A percentile compares a stretch with the other conserved stretches of the same genome.
Conservation (phyloP, 1,140 invertebrate species). For the Galendromus occidentalis region DNA sequence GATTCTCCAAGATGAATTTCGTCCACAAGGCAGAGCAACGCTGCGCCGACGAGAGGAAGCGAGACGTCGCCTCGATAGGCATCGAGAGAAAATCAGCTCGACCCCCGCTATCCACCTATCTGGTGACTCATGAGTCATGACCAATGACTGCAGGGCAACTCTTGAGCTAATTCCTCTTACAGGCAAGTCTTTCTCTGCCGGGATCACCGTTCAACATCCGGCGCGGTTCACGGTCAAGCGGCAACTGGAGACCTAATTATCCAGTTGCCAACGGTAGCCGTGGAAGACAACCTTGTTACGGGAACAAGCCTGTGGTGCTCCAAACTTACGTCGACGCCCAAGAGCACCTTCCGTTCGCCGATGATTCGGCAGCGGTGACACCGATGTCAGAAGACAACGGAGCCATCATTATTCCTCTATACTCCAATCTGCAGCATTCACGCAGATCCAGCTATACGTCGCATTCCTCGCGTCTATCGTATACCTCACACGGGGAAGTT, state of each 20-base stretch:
- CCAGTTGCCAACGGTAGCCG: conserved; percentile 34
- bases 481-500: conserved; percentile 76
- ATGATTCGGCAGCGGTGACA: conserved; percentile 89
- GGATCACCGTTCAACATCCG: conserved; percentile 84
- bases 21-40: too few species aligned
- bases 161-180: conserved; percentile 26
- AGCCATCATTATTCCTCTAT: conserved; percentile 71
- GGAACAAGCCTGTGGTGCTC: conserved; percentile 77
- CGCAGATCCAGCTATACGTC: conserved; percentile 83
- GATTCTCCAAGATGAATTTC: too few species aligned
- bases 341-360: conserved; percentile 86
- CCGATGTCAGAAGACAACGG: conserved; percentile 95
- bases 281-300: conserved; percentile 45
- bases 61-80: too few species aligned
- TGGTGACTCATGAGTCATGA: not conserved
- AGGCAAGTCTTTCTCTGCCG: conserved; percentile 86
- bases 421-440: conserved; percentile 38
- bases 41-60: too few species aligned
- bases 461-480: conserved; percentile 69
- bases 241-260: not conserved
- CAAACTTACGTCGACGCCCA: conserved; percentile 86
- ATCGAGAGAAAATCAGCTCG: too few species aligned
- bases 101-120: too few species aligned
- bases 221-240: conserved; percentile 33
- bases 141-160: not conserved